A percentile compares a stretch with the other conserved stretches of the same genome.
Evolutionary conservation across 2,888 invertebrate genomes (phyloP).

Genomic region (Allacma fusca): DNA sequence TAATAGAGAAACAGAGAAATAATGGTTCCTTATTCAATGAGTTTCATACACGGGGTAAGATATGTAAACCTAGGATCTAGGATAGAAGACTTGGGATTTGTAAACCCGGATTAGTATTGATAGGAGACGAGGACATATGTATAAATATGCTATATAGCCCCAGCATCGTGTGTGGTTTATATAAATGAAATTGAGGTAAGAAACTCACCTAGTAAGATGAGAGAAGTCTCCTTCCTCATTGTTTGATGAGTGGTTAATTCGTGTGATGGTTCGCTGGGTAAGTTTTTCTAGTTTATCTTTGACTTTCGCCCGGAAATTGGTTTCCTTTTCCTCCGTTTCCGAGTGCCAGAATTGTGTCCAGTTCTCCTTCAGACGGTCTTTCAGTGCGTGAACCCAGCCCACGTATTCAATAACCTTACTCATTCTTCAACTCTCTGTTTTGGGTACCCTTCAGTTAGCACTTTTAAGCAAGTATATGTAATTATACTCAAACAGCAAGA

Average conservation of each 20-base stretch:
- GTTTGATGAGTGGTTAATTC: slow-evolving; percentile 54
- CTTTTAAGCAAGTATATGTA: background rate
- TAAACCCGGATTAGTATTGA: too few relatives aligned
- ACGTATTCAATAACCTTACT: slow-evolving; percentile 58
- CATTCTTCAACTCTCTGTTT: slow-evolving; percentile 19
- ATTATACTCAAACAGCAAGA: background rate
- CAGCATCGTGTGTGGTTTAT: too few relatives aligned
- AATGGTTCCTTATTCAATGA: too few relatives aligned
- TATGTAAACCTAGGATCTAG: too few relatives aligned
- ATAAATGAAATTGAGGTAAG: too few relatives aligned
- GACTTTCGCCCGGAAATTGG: slow-evolving; percentile 58
- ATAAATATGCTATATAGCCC: background rate
- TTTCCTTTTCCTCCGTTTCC: slow-evolving; percentile 46
- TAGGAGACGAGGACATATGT: slow-evolving; percentile 2
- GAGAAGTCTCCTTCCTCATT: slow-evolving; percentile 55
- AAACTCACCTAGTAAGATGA: slow-evolving; percentile 57
- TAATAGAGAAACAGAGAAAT: too few relatives aligned
- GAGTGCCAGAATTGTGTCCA: slow-evolving; percentile 57
- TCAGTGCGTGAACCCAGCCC: slow-evolving; percentile 56
- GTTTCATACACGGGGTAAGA: too few relatives aligned
- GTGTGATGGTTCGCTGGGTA: slow-evolving; percentile 51
- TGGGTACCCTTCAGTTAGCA: background rate
- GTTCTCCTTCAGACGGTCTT: slow-evolving; percentile 57
- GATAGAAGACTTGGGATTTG: too few relatives aligned
- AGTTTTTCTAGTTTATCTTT: slow-evolving; percentile 57